Evolutionary conservation across 2,888 invertebrate genomes (phyloP).

Genomic region (Ichneumoninae sp.): DNA sequence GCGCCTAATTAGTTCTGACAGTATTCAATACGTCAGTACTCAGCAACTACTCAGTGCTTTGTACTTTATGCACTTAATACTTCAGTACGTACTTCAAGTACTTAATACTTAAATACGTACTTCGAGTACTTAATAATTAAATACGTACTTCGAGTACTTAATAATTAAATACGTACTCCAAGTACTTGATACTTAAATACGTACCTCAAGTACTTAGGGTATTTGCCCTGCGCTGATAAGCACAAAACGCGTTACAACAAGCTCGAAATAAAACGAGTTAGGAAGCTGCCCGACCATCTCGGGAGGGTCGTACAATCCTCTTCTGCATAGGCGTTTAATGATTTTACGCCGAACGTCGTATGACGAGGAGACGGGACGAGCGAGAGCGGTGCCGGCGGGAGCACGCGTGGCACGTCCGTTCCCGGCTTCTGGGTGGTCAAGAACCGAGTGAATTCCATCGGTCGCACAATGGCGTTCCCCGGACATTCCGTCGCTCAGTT

Average conservation of each 20-base stretch:
- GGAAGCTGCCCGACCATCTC: constrained; percentile 14
- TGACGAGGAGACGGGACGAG: constrained; percentile 30
- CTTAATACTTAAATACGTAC: too few relatives aligned
- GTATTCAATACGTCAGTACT: too few relatives aligned
- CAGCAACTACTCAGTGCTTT: too few relatives aligned
- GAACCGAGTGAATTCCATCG: constrained; percentile 78
- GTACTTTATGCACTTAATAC: too few relatives aligned
- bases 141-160: too few relatives aligned
- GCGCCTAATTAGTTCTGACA: too few relatives aligned
- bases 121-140: too few relatives aligned
- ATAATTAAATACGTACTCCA: too few relatives aligned
- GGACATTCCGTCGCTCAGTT: constrained; percentile 64
- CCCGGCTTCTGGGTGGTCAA: constrained; percentile 79
- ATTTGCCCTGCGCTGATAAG: not conserved
- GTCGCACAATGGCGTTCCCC: constrained; percentile 66
- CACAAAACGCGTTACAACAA: constrained; percentile 29
- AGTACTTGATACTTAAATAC: too few relatives aligned
- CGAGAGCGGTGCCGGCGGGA: constrained; percentile 46
- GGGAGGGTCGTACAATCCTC: constrained; percentile 42
- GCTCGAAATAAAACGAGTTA: constrained; percentile 6
- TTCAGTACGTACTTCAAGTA: too few relatives aligned
- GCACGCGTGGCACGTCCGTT: constrained; percentile 74
- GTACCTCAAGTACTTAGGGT: not conserved
- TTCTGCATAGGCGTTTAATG: constrained; percentile 33
- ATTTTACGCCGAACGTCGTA: constrained; percentile 50